Base-by-base conservation (phyloP, 2,888 invertebrate species). In the Sinhomidia bicolor region DNA sequence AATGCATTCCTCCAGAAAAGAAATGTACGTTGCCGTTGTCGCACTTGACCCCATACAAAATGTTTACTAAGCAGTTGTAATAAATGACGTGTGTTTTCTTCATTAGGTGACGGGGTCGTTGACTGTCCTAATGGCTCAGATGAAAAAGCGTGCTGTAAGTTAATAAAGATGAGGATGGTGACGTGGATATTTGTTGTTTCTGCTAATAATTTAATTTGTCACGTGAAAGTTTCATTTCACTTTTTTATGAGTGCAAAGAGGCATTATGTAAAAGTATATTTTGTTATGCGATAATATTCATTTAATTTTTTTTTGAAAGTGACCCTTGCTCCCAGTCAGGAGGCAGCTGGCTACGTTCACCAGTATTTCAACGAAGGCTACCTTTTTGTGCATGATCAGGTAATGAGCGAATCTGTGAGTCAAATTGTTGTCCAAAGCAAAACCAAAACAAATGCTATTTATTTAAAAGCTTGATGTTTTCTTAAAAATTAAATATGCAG, bases 51-150 rank as follows among this genome's bases (percentile, higher is more conserved):
- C n/a, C n/a, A n/a, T n/a, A n/a, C n/a, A n/a, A n/a, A n/a, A n/a
- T n/a, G n/a, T n/a, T n/a, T n/a, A n/a, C n/a, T n/a, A n/a, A n/a
- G n/a, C n/a, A n/a, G n/a, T n/a, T n/a, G n/a, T n/a, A n/a, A n/a
- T n/a, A n/a, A n/a, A n/a, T n/a, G n/a, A n/a, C n/a, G n/a, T n/a
- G n/a, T n/a, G n/a, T n/a, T n/a, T n/a, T n/a, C n/a, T n/a, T n/a
- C n/a, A n/a, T n/a, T 23, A 81, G 74, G 71, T 68, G 90, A 91
- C 51, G 97, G 97, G 78, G 95, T 96, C 83, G 94, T 95, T 0
- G 97, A 98, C 93, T 98, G 98, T 93, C 96, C 97, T 0, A 97
- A 97, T 93, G 97, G 96, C 44, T 96, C 96, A 91, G 98, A 98
- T 92, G 98, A 98, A 93, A 95, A 96, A 92, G 96, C 96, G 91